Base-by-base conservation (phyloP, 2,888 invertebrate species). In the Anorthoa munda region DNA sequence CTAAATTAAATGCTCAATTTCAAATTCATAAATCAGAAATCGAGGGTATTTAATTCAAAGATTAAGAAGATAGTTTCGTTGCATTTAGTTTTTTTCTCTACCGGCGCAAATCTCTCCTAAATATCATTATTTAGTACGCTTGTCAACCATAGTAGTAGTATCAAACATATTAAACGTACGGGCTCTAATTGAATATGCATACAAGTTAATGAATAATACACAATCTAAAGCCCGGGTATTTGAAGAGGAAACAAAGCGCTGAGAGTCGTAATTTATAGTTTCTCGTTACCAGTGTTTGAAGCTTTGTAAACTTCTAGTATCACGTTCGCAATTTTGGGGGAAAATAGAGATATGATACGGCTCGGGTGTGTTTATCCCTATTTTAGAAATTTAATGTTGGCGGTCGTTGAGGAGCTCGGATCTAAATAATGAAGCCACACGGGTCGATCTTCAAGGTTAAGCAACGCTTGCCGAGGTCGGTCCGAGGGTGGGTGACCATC, bases 211-310 rank as follows among this genome's bases (percentile, higher is more conserved):
- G 18, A 69, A 55, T 70, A 13, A 31, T 7, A 55, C 21, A 31
- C 46, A 46, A 13, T 46, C 2, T 13, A 21, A 17, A 39, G 7
- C 39, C 12, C 18, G 31, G 11, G 39, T 18, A 51, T 23, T 18
- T 66, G 50, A 51, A 18, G 46, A 48, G 31, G 7, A 70, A 56
- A 66, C 67, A 68, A 23, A 51, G 23, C 21, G n/a, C 21, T 13
- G 65, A 39, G 39, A 65, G 12, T n/a, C 5, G 39, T 12, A 13
- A n/a, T 17, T 4, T 23, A 39, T 2, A 45, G 68, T 53, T 68
- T 51, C 51, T 17, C 23, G 39, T 50, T 48, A 21, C 39, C 39
- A 12, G 4, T 65, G 31, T 45, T 45, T 67, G 12, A 48, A 26
- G 11, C 46, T 15, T 23, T 71, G 31, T 56, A 56, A 69, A 48